Percentiles rank a stretch among this genome's conserved stretches.
Evolutionary conservation across 2,888 invertebrate species (phyloP).

Genomic region (Mythimna lalbum): DNA sequence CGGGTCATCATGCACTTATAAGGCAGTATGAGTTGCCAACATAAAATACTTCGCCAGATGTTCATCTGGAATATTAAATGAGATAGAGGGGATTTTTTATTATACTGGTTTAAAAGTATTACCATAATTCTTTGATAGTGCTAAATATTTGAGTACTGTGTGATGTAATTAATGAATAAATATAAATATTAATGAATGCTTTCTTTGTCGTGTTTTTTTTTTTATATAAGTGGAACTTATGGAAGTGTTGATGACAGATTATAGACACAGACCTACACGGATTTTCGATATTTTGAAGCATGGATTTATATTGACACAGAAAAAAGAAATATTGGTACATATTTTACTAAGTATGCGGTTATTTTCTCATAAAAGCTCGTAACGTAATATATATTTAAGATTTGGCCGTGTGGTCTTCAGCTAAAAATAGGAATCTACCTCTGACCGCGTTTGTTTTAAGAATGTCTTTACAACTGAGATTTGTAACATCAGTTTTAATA

Average conservation of each 20-base stretch:
- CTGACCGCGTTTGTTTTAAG: conserved; percentile 7
- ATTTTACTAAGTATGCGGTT: neutral
- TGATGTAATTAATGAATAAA: conserved; percentile 54
- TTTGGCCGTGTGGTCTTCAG: conserved; percentile 26
- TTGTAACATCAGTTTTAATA: no score
- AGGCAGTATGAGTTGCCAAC: conserved; percentile 52
- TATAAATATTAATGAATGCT: conserved; percentile 38
- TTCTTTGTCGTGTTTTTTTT: conserved; percentile 39
- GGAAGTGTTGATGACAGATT: conserved; percentile 24
- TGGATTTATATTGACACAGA: conserved; percentile 15
- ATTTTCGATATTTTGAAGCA: conserved; percentile 19
- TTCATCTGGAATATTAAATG: conserved; percentile 53
- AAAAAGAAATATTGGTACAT: conserved; percentile 3
- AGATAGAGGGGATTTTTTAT: conserved; percentile 33
- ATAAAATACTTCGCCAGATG: conserved; percentile 64
- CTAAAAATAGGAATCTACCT: conserved; percentile 42
- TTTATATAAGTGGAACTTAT: conserved; percentile 34
- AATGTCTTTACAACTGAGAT: no score
- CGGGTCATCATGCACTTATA: conserved; percentile 51
- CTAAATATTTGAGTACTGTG: conserved; percentile 27
- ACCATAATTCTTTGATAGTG: conserved; percentile 21
- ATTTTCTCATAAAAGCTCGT: conserved; percentile 2
- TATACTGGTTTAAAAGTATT: conserved; percentile 44
- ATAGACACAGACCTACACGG: no score
- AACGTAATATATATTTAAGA: conserved; percentile 40